Conservation (phyloP, 2,113 vertebrate species). For the Porphyrio hochstetteri region DNA sequence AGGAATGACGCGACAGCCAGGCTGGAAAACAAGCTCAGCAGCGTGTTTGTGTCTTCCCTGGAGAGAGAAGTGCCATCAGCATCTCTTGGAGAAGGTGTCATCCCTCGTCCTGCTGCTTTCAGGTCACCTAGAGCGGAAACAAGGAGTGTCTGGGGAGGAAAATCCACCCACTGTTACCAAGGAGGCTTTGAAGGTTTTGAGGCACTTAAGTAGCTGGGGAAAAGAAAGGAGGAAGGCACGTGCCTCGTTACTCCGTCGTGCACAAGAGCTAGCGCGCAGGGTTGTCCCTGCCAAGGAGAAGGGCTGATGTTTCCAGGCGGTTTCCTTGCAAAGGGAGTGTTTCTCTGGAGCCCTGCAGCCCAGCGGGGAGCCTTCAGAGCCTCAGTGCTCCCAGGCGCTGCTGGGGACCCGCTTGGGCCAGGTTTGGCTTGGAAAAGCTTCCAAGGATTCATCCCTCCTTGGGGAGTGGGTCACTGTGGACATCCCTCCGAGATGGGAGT, state of each 20-base stretch:
- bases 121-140: background rate
- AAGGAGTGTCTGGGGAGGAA: background rate
- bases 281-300: background rate
- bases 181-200: background rate
- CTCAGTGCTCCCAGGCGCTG: background rate
- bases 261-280: background rate
- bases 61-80: background rate
- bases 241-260: background rate
- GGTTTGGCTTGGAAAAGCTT: background rate
- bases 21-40: background rate
- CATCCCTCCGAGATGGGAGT: accelerated
- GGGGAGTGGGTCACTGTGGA: background rate
- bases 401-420: background rate
- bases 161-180: background rate
- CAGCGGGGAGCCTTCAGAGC: background rate
- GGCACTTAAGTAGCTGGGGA: background rate
- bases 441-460: accelerated
- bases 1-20: background rate
- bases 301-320: background rate
- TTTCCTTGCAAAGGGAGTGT: background rate
- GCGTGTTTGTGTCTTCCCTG: accelerated
- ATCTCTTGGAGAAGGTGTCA: background rate
- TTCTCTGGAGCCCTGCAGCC: background rate
- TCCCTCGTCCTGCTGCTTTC: accelerated
- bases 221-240: background rate